phyloP scores from a whole-genome alignment of 2,888 invertebrate genomes.

The Ametastegia equiseti region DNA sequence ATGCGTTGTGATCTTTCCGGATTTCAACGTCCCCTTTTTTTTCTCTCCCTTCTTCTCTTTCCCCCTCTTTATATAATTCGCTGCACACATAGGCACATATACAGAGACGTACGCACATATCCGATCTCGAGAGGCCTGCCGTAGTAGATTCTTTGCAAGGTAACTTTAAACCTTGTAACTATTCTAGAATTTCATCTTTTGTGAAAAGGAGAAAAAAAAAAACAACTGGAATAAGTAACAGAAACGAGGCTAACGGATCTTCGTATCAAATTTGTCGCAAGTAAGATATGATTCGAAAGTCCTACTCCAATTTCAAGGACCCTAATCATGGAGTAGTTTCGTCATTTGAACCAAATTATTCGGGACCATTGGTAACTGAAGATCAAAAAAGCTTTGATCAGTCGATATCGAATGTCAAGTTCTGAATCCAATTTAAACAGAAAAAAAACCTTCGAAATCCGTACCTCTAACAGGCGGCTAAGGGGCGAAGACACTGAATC shows the following conservation, averaged over 20 bases:
- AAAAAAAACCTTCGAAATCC: neutral
- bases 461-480: neutral
- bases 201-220: no score
- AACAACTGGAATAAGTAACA: neutral
- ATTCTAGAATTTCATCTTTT: conserved; percentile 36
- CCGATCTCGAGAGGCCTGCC: neutral
- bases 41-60: neutral
- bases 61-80: neutral
- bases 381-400: neutral
- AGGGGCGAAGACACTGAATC: neutral
- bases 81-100: neutral
- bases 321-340: neutral
- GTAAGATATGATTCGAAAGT: conserved; percentile 23
- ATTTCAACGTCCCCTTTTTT: conserved; percentile 21
- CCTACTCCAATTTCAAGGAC: conserved; percentile 4
- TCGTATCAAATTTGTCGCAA: conserved; percentile 15
- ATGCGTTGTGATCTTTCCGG: conserved; percentile 22
- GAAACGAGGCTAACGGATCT: conserved; percentile 5
- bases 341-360: neutral
- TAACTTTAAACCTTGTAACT: conserved; percentile 7
- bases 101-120: neutral
- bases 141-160: conserved; percentile 6
- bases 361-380: neutral
- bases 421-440: conserved; percentile 10
- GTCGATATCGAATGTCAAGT: conserved; percentile 2